Evolutionary conservation across 2,888 invertebrate genomes (phyloP).

Genomic region (Chaetoderma sp.): DNA sequence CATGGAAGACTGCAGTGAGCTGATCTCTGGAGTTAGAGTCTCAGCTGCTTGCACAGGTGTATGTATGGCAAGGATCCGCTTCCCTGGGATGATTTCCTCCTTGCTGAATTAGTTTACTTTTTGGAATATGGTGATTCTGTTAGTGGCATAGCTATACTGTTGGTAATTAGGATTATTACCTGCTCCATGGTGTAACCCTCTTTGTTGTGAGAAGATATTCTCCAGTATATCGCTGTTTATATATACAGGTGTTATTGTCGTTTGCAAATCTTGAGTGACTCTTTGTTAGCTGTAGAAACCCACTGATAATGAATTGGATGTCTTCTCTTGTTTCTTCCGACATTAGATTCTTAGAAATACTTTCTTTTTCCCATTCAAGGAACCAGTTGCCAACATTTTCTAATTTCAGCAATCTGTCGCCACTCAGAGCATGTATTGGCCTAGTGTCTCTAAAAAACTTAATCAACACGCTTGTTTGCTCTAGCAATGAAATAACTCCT

Average conservation of each 20-base stretch:
- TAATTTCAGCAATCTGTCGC: not conserved
- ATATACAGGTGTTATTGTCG: not conserved
- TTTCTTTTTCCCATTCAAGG: not conserved
- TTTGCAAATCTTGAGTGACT: not conserved
- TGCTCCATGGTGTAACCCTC: constrained; percentile 1
- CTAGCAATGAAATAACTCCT: not conserved
- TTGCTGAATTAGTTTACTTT: not conserved
- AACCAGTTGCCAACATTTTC: not conserved
- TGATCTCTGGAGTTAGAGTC: no score
- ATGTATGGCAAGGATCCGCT: not conserved
- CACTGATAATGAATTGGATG: not conserved
- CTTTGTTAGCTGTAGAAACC: not conserved
- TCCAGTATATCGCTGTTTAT: constrained; percentile 1
- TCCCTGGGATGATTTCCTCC: constrained; percentile 4
- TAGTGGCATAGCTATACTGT: constrained; percentile 7
- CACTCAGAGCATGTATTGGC: not conserved
- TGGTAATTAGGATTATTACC: constrained; percentile 8
- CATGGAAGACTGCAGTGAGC: no score
- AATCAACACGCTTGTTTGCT: not conserved
- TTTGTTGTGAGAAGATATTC: constrained; percentile 6
- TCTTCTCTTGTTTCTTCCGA: not conserved
- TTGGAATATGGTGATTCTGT: constrained; percentile 11
- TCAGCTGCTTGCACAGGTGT: not conserved
- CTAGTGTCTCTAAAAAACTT: not conserved
- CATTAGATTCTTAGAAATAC: not conserved